Percentiles rank a stretch among this genome's conserved stretches.
Evolutionary conservation across 2,797 vertebrate genomes (phyloP).

Genomic region (Hippocampus kuda): DNA sequence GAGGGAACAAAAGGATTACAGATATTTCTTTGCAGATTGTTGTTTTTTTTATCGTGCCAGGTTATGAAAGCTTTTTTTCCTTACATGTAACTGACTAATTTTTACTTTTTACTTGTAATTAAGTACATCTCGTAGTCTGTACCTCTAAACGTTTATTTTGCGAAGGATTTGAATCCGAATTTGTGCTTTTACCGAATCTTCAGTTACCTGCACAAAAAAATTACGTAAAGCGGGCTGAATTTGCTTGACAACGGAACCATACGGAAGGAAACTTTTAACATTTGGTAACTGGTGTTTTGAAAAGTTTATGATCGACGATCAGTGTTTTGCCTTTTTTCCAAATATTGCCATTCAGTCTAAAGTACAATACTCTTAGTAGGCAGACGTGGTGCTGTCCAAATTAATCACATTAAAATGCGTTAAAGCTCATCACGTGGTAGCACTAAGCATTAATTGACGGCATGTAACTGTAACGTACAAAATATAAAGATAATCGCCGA

Average conservation of each 20-base stretch:
- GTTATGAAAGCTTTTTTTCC: too few species aligned
- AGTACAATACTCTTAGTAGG: background rate
- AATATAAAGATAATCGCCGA: background rate
- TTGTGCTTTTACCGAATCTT: background rate
- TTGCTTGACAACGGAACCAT: background rate
- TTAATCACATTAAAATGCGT: background rate
- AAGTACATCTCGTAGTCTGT: too few species aligned
- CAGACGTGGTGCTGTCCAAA: background rate
- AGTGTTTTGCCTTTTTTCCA: background rate
- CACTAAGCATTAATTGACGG: background rate
- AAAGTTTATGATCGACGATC: background rate
- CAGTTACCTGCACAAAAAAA: background rate
- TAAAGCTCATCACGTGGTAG: background rate
- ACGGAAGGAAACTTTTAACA: background rate
- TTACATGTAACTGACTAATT: too few species aligned
- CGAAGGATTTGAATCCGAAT: too few species aligned
- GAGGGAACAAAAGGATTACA: too few species aligned
- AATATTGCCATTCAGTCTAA: background rate
- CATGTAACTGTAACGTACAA: background rate
- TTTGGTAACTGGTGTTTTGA: background rate
- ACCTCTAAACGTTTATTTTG: too few species aligned
- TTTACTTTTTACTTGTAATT: too few species aligned
- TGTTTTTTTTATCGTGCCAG: too few species aligned
- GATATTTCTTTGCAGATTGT: too few species aligned
- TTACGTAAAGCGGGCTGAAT: background rate